Percentiles rank a stretch among this genome's conserved stretches.
Evolutionary conservation across 2,888 invertebrate genomes (phyloP).

Genomic region (Schrankia costaestrigalis): DNA sequence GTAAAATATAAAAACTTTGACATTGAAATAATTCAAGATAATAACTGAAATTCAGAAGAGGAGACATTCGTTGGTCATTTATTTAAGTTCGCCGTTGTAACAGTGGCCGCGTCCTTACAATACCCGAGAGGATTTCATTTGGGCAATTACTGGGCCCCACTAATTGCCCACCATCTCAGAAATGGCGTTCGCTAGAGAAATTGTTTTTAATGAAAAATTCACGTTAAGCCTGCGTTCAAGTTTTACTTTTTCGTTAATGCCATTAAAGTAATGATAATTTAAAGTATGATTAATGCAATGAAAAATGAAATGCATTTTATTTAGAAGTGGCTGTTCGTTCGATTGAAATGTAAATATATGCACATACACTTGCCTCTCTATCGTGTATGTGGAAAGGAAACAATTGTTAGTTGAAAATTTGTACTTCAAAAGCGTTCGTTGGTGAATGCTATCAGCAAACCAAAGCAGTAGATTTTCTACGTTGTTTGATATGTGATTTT

Average conservation of each 20-base stretch:
- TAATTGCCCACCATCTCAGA: slow-evolving; percentile 57
- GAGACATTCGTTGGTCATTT: slow-evolving; percentile 40
- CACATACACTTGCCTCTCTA: slow-evolving; percentile 6
- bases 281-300: slow-evolving; percentile 23
- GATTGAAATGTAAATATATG: slow-evolving; percentile 8
- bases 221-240: slow-evolving; percentile 32
- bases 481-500: not conserved
- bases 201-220: slow-evolving; percentile 65
- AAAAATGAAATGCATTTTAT: slow-evolving; percentile 26
- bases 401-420: slow-evolving; percentile 2
- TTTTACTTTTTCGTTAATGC: slow-evolving; percentile 33
- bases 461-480: not conserved
- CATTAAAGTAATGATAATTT: slow-evolving; percentile 35
- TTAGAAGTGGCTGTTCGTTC: slow-evolving; percentile 11
- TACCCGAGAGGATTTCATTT: slow-evolving; percentile 48
- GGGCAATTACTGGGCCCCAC: slow-evolving; percentile 50
- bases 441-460: not conserved
- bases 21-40: slow-evolving; percentile 30
- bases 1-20: slow-evolving; percentile 26
- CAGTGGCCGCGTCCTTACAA: slow-evolving; percentile 36
- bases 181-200: slow-evolving; percentile 48
- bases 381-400: not conserved
- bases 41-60: slow-evolving; percentile 37
- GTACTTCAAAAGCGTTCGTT: not conserved
- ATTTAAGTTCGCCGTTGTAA: slow-evolving; percentile 41